Evolutionary conservation across 2,797 vertebrate genomes (phyloP), one percentile per base, ranked within the genome.

Genomic region (Chelon auratus): DNA sequence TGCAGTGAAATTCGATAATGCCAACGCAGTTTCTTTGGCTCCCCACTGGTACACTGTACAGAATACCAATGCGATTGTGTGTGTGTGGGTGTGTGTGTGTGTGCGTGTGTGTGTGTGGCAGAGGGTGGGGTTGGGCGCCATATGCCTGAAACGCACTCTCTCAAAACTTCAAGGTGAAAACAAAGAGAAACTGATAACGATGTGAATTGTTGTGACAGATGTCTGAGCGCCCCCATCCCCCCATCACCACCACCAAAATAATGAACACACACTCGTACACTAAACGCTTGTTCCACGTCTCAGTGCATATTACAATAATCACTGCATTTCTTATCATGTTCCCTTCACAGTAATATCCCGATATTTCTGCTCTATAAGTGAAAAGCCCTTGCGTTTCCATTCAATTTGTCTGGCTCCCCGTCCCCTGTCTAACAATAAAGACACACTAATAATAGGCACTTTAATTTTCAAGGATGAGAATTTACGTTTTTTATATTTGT

Each of bases 131-230:
- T 70, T 56, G 52, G 62, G 68, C 42, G 33, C 88, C 78, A 85
- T 86, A 88, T 88, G 82, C 84, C 82, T 87, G 78, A 85, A 82
- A 88, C 48, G 53, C 81, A 77, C 84, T 89, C 80, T 80, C 83
- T 80, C 74, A 78, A 85, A 92, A 89, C 88, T 87, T 90, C 83
- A 89, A 90, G 89, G 86, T 88, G 89, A 93, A 90, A 87, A 93
- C 87, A 91, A 91, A 90, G 85, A 76, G 77, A 87, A 86, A 75
- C 75, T 77, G 87, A 90, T 91, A 91, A 89, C 73, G 65, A 88
- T 73, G 78, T 85, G 85, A 90, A 83, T 78, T 83, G 85, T 84
- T 84, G 81, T 91, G 88, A 82, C 90, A 90, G 86, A 90, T 89
- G 87, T 89, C 81, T 84, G 64, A 73, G 53, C 69, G 17, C 50